Evolutionary conservation across 1,140 invertebrate species (phyloP).

Genomic region (Drosophila ambigua): DNA sequence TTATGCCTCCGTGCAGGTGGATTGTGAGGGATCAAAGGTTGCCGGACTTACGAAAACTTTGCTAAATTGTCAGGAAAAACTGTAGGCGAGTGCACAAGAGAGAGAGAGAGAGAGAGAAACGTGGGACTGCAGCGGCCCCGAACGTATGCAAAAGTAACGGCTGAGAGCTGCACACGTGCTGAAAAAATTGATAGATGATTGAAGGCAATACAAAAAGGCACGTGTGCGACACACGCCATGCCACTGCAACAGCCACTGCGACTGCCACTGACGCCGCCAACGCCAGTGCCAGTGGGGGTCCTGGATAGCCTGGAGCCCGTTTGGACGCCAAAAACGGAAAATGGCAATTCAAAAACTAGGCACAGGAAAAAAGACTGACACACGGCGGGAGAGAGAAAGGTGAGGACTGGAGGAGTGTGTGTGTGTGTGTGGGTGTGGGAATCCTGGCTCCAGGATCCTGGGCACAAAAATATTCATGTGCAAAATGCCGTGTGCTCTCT

Average conservation of each 20-base stretch:
- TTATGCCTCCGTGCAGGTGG: constrained; percentile 54
- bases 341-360: constrained; percentile 63
- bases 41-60: constrained; percentile 57
- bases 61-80: constrained; percentile 70
- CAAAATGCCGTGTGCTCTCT: constrained; percentile 57
- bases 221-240: constrained; percentile 26
- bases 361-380: not conserved
- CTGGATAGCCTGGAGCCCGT: not conserved
- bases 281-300: no score
- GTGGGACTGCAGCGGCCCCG: constrained; percentile 56
- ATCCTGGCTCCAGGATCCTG: no score
- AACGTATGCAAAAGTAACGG: constrained; percentile 60
- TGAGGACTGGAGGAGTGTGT: no score
- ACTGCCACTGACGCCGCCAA: not conserved
- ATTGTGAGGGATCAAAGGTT: not conserved
- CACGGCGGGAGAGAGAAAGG: no score
- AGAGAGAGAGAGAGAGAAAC: constrained; percentile 23
- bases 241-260: not conserved
- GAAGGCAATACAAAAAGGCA: constrained; percentile 64
- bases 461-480: constrained; percentile 73
- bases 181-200: constrained; percentile 76
- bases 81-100: constrained; percentile 42
- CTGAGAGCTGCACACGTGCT: constrained; percentile 57
- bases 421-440: no score
- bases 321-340: constrained; percentile 55